Evolutionary conservation across 2,113 vertebrate species (phyloP), one percentile per base, ranked within the genome.

Genomic region (Ranitomeya variabilis): DNA sequence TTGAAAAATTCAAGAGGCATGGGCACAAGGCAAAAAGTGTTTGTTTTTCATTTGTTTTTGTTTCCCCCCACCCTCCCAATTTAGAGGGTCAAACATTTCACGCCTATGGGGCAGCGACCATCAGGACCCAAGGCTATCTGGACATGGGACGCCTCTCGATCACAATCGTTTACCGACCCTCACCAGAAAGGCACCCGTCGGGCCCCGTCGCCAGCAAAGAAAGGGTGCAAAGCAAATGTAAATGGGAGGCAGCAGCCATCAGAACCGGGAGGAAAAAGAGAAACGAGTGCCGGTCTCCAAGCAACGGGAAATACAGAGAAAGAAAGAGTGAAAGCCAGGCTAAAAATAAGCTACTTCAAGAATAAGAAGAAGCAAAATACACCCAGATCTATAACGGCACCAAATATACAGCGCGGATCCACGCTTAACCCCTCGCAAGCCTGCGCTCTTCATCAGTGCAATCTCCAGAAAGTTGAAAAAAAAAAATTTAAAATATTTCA

Each of bases 191-290:
- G 37, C 1, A 45, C 37, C 37, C 37, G 37, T 45, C 37, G 37
- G 37, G 18, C 4, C 87, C 86, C 86, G 90, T 64, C 90, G 89
- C 86, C 80, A 67, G 80, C 89, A 83, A 87, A 67, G 73, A 89
- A 90, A 92, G 89, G 89, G 86, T 91, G 90, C 85, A 90, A 86
- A 91, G 93, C 90, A 84, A 88, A 92, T 90, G 91, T 91, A 93
- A 91, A 92, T 92, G 91, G 92, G 93, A 90, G 88, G 92, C 91
- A 94, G 94, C 90, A 94, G 94, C 95, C 91, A 93, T 93, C 93
- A 89, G 90, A 92, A 92, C 91, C 91, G 93, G 93, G 94, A 93
- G 94, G 95, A 95, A 95, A 31, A 45, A 95, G 95, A 95, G 95
- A 94, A 83, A 67, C 71, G 74, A 77, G 86, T 87, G 45, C 80